phyloP scores from a whole-genome alignment of 2,113 vertebrate genomes.

The Melanerpes formicivorus region DNA sequence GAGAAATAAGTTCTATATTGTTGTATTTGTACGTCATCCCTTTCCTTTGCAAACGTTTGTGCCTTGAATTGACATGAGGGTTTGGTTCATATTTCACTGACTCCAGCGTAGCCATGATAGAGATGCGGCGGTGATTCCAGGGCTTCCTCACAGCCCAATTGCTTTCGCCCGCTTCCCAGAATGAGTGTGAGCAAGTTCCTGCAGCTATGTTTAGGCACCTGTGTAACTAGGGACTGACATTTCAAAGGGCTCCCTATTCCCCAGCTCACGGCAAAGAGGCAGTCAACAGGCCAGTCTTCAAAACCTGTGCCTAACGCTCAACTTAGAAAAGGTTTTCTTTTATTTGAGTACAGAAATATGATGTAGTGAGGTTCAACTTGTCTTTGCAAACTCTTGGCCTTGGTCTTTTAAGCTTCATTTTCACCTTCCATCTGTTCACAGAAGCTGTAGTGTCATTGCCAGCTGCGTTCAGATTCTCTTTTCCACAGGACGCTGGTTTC shows the following conservation, averaged over 20 bases:
- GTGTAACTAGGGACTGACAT: slow-evolving; percentile 44
- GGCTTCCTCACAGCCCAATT: slow-evolving; percentile 27
- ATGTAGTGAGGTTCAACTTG: background rate
- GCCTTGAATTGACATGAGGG: slow-evolving; percentile 63
- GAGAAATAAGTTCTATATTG: slow-evolving; percentile 59
- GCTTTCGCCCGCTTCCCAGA: slow-evolving; percentile 22
- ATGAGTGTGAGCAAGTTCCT: slow-evolving; percentile 16
- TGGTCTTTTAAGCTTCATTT: slow-evolving; percentile 20
- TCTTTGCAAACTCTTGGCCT: background rate
- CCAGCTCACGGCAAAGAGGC: slow-evolving; percentile 40
- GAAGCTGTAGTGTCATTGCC: background rate
- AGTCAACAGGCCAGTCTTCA: slow-evolving; percentile 20
- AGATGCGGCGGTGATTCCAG: background rate
- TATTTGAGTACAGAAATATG: background rate
- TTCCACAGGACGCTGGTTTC: background rate
- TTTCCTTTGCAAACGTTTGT: slow-evolving; percentile 68
- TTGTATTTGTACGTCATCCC: slow-evolving; percentile 46
- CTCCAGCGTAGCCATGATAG: slow-evolving; percentile 34
- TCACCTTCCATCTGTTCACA: background rate
- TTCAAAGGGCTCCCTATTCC: slow-evolving; percentile 62
- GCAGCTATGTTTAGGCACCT: slow-evolving; percentile 32
- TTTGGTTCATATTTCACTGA: slow-evolving; percentile 44
- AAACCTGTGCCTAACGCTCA: background rate
- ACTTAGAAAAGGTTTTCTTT: slow-evolving; percentile 8
- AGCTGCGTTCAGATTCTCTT: background rate